Base-by-base conservation (phyloP, 1,140 invertebrate genomes). In the Monochamus saltuarius region DNA sequence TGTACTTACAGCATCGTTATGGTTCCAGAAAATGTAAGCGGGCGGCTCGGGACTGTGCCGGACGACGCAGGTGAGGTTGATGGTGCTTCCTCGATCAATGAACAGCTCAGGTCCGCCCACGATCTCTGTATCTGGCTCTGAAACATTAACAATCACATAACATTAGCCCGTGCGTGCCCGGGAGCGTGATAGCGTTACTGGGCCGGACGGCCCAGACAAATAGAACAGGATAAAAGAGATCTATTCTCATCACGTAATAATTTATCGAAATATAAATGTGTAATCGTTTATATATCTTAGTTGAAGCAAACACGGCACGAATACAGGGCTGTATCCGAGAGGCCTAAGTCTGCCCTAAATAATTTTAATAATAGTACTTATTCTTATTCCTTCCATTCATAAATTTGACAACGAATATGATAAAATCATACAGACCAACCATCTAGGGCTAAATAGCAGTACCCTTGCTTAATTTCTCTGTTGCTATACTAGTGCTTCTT, bases 11-110 rank as follows among this genome's bases (percentile, higher is more conserved):
- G 88, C 89, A 75, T 92, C 86, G 78, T 94, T 92, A 78, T 92
- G 90, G 81, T 92, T 92, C 91, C 91, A 95, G 78, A 92, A 94
- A 74, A 96, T 94, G 77, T 92, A 95, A 42, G 90, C 89, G 37
- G 93, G 93, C 53, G 92, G 91, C 73, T 95, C 92, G 11, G 93
- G 92, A 71, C 90, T 93, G 73, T 91, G 90, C 49, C 89, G 80
- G 59, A 96, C 91, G 56, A 94, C 87, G 78, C 94, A 96, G 42
- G 93, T 96, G 62, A 96, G 82, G 80, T 95, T 95, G 78, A 96
- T 95, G 67, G 92, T 94, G 74, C 91, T 94, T 49, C 92, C 92
- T 57, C 89, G 83, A 79, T 94, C 90, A 71, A 95, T 94, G 79
- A 90, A 94, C 66, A 95, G 81, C 76, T 95, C 92, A 35, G 91